A percentile compares a stretch with the other conserved stretches of the same genome.
These are phyloP conservation scores for Drosophila burlai DNA, from an alignment of 1,140 invertebrate species.

Conservation along the genomic window DNA sequence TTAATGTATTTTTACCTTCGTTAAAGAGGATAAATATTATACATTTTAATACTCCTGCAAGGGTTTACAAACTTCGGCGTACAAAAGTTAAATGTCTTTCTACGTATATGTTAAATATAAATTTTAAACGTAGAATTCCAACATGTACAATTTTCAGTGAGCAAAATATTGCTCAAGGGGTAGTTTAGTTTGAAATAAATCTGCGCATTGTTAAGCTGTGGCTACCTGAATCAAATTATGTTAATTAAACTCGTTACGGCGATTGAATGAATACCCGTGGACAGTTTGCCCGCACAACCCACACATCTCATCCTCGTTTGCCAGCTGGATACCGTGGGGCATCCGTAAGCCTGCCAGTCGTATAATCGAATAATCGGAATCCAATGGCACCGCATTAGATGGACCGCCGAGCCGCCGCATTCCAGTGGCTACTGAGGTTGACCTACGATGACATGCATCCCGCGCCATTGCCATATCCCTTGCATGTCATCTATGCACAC, in stretches of 20 bases:
- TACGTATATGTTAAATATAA: no score
- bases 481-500: not conserved
- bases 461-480: not conserved
- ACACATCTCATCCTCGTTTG: not conserved
- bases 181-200: not conserved
- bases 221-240: conserved; percentile 11
- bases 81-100: no score
- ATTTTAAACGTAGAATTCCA: no score
- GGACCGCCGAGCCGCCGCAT: conserved; percentile 26
- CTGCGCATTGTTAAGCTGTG: conserved; percentile 12
- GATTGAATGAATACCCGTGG: conserved; percentile 3
- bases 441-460: conserved; percentile 19
- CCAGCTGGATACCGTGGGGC: not conserved
- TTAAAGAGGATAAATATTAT: no score
- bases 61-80: no score
- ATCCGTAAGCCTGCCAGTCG: not conserved
- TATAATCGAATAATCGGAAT: conserved; percentile 32
- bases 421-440: conserved; percentile 51
- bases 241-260: conserved; percentile 24
- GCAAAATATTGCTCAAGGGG: not conserved
- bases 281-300: conserved; percentile 8
- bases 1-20: no score
- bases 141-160: not conserved
- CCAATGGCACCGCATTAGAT: conserved; percentile 25
- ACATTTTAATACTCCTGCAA: no score